These are phyloP conservation scores for Stegophylla sp. DNA, from an alignment of 2,888 invertebrate genomes.

Conservation along the genomic window DNA sequence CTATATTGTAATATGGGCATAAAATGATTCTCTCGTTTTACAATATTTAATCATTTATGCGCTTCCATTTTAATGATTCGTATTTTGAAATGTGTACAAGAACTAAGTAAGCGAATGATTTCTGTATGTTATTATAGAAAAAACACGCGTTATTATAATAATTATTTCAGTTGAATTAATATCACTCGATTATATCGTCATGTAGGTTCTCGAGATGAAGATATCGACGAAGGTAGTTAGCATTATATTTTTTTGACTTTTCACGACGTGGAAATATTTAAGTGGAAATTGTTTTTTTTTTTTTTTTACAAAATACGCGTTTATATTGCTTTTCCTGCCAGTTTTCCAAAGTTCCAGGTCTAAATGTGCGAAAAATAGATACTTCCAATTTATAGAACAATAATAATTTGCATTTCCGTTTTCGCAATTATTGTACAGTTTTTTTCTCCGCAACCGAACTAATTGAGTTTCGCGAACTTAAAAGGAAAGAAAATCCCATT, in stretches of 20 bases:
- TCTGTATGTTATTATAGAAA: no score
- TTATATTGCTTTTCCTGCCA: no score
- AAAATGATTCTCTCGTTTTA: not conserved
- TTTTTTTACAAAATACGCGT: no score
- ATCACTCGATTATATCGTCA: no score
- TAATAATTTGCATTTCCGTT: not conserved
- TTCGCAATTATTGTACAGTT: constrained; percentile 1
- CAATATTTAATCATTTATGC: not conserved
- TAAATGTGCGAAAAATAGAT: not conserved
- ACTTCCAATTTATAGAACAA: not conserved
- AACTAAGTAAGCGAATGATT: not conserved
- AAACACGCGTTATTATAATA: no score
- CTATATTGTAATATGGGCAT: not conserved
- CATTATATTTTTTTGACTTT: no score
- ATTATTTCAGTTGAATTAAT: no score
- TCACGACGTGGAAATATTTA: no score
- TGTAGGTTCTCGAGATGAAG: no score
- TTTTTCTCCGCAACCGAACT: constrained; percentile 24
- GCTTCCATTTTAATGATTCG: not conserved
- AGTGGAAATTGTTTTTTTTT: no score
- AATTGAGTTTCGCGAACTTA: constrained; percentile 40
- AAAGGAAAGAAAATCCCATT: constrained; percentile 52
- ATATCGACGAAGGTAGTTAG: no score
- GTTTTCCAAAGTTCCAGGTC: no score
- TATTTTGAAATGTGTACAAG: not conserved